These are phyloP conservation scores for Drosophila prosaltans DNA, from an alignment of 1,140 invertebrate species.

Conservation along the genomic window DNA sequence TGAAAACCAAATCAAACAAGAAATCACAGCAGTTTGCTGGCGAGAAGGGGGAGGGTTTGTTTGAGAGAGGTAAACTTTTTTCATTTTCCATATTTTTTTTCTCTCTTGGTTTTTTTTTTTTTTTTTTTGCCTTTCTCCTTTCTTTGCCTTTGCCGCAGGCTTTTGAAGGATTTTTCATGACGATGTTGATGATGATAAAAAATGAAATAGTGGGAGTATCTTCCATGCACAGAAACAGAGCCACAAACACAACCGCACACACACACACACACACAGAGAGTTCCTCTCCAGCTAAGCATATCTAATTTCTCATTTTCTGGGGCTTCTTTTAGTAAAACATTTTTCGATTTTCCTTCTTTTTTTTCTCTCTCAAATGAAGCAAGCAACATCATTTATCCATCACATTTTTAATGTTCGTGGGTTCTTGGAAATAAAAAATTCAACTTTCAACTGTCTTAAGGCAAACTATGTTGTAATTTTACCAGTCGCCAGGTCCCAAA, in stretches of 20 bases:
- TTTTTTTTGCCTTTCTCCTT: background rate
- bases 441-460: background rate
- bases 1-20: conserved; percentile 9
- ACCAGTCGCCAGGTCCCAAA: too few species aligned
- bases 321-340: background rate
- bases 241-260: background rate
- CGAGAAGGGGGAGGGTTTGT: background rate
- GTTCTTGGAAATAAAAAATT: background rate
- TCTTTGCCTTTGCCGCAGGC: conserved; percentile 5
- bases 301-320: conserved; percentile 6
- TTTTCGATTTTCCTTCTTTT: background rate
- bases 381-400: background rate
- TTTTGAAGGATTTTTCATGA: conserved; percentile 10
- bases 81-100: conserved; percentile 6
- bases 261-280: background rate
- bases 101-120: background rate
- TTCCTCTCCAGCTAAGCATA: conserved; percentile 3
- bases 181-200: conserved; percentile 2
- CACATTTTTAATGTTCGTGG: background rate
- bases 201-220: conserved; percentile 2
- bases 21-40: conserved; percentile 7
- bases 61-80: conserved; percentile 24
- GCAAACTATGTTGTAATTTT: too few species aligned
- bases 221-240: background rate
- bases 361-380: background rate